Conservation (phyloP, 2,888 invertebrate species). For the Cheilosia pagana region DNA sequence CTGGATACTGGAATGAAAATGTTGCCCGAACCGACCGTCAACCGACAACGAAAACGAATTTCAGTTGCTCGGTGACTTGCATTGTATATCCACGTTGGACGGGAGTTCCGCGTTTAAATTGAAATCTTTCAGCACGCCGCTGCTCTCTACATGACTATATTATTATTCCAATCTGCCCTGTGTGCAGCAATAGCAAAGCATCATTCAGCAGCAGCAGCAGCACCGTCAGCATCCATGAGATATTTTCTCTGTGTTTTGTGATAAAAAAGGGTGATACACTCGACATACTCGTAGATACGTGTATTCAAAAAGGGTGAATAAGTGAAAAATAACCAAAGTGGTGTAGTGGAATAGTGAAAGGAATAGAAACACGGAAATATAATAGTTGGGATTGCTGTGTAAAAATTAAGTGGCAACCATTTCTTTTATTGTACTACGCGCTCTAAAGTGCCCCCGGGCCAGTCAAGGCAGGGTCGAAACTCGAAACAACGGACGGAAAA, state of each 20-base stretch:
- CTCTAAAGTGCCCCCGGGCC: slow-evolving; percentile 62
- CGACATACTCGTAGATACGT: slow-evolving; percentile 57
- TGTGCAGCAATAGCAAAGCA: slow-evolving; percentile 58
- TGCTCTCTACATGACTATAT: slow-evolving; percentile 53
- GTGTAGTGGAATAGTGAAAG: slow-evolving; percentile 56
- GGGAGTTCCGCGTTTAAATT: slow-evolving; percentile 49
- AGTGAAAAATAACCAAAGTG: slow-evolving; percentile 50
- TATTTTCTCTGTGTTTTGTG: slow-evolving; percentile 58
- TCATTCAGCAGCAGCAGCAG: slow-evolving; percentile 50
- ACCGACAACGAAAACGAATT: slow-evolving; percentile 61
- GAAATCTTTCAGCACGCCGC: slow-evolving; percentile 54
- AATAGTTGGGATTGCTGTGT: slow-evolving; percentile 63
- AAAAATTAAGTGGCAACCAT: slow-evolving; percentile 68
- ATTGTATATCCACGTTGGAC: slow-evolving; percentile 74
- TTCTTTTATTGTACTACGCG: slow-evolving; percentile 54
- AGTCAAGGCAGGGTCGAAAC: slow-evolving; percentile 40
- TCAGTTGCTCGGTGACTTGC: slow-evolving; percentile 81
- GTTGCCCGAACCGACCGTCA: slow-evolving; percentile 51
- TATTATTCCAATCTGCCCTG: slow-evolving; percentile 57
- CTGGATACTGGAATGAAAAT: slow-evolving; percentile 72
- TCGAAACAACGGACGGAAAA: slow-evolving; percentile 29
- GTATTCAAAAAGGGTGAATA: slow-evolving; percentile 52
- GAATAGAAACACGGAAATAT: slow-evolving; percentile 74
- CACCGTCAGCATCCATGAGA: slow-evolving; percentile 57
- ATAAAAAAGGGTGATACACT: slow-evolving; percentile 69